phyloP scores from a whole-genome alignment of 2,113 vertebrate genomes.

The Amphilophus citrinellus region DNA sequence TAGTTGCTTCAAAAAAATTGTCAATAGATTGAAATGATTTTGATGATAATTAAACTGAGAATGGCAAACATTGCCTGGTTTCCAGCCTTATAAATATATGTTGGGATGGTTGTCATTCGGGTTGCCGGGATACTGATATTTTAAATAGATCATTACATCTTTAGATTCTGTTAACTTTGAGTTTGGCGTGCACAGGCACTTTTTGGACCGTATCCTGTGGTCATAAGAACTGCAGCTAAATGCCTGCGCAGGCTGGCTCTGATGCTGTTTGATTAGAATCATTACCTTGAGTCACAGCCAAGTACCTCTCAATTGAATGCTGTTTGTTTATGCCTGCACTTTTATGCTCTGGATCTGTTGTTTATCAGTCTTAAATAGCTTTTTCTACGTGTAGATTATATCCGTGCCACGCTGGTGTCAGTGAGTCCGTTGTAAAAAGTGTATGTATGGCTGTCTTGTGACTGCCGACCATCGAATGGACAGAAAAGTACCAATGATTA shows the following conservation, averaged over 20 bases:
- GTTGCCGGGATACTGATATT: neutral
- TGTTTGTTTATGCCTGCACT: constrained; percentile 40
- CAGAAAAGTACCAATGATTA: neutral
- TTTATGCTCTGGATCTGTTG: constrained; percentile 12
- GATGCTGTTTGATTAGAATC: constrained; percentile 54
- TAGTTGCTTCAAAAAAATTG: neutral
- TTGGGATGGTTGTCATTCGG: neutral
- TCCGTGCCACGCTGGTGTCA: constrained; percentile 9
- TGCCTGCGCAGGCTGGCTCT: constrained; percentile 3
- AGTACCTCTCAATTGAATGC: constrained; percentile 40
- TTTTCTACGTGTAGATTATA: constrained; percentile 29
- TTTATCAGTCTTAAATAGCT: constrained; percentile 33
- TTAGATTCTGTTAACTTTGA: neutral
- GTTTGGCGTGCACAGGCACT: neutral
- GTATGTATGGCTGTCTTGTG: neutral
- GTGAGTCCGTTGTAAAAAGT: neutral
- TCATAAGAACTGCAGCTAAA: constrained; percentile 18
- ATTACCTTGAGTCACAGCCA: constrained; percentile 52
- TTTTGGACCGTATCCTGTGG: constrained; percentile 1
- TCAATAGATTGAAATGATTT: constrained; percentile 8
- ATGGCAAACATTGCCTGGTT: constrained; percentile 4
- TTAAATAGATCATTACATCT: neutral
- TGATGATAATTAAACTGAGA: neutral
- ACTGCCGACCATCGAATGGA: neutral
- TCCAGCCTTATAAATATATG: neutral